Evolutionary conservation across 2,113 vertebrate species (phyloP), one percentile per base, ranked within the genome.

Genomic region (Dryoscopus gambensis): DNA sequence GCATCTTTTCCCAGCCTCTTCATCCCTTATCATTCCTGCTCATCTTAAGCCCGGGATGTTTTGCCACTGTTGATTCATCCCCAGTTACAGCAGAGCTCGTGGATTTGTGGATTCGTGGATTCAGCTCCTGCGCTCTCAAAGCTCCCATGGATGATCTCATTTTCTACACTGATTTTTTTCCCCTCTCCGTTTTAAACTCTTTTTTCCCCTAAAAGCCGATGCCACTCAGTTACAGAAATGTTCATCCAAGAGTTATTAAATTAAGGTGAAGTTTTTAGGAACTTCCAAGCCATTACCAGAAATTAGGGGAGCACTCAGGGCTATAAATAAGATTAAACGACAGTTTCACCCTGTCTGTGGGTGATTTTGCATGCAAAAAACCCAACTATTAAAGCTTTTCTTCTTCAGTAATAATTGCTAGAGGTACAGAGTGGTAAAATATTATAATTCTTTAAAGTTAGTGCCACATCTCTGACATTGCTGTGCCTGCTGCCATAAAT

Each of bases 391-490:
- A 39, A 64, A 79, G 57, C 42, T 89, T 86, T 88, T 92, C 68
- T 91, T 46, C 49, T 63, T 65, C 85, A 77, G 2, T 11, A 73
- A 67, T 90, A 91, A 90, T 93, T 90, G 69, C 82, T 94, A 55
- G 70, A 83, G 82, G 67, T 93, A 25, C 2, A 12, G 21, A 79
- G 81, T 69, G 74, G n/a, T 85, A 18, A 93, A 83, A 83, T 57
- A 70, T 65, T 62, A 6, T 11, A 80, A 63, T 93, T 96, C 39
- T 70, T 86, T 85, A 22, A 93, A 77, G 84, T 86, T 90, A 44
- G 68, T 74, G 82, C 93, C 69, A 91, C 80, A 11, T 52, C 11
- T 24, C 33, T 82, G 92, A 6, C 85, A 74, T 11, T 57, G 11
- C 62, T 57, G 50, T 57, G 87, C 50, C 9, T 28, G 4, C 35